Evolutionary conservation across 2,797 vertebrate genomes (phyloP).

Genomic region (Gymnocypris eckloni): DNA sequence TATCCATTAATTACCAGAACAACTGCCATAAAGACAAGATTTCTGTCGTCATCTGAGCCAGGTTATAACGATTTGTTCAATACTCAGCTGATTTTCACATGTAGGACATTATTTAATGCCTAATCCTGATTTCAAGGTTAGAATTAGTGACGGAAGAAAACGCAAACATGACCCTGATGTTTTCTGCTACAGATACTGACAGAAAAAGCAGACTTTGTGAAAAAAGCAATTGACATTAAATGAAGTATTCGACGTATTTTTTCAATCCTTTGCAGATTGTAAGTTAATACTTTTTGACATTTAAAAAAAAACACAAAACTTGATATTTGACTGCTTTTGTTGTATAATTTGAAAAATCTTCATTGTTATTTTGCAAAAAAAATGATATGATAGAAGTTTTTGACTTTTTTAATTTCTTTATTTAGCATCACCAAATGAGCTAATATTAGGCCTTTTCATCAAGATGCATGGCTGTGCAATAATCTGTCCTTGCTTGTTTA

Average conservation of each 20-base stretch:
- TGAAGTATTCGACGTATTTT: neutral
- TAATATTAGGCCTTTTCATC: neutral
- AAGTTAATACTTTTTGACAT: neutral
- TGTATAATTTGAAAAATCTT: no score
- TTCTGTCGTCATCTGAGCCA: neutral
- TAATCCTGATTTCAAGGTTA: neutral
- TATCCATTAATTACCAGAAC: neutral
- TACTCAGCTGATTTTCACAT: neutral
- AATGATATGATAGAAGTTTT: no score
- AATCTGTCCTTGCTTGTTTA: neutral
- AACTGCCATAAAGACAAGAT: neutral
- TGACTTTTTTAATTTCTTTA: no score
- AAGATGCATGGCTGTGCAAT: neutral
- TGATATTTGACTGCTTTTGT: no score
- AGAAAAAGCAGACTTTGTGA: neutral
- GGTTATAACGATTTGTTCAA: neutral
- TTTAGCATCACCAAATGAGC: neutral
- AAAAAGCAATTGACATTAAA: no score
- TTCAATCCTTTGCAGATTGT: no score
- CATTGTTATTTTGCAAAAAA: no score
- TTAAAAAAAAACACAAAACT: no score
- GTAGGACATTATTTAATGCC: neutral
- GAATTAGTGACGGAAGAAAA: neutral
- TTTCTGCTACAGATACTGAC: neutral
- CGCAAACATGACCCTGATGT: neutral